Evolutionary conservation across 2,797 vertebrate species (phyloP).

Genomic region (Sebastiscus tertius): DNA sequence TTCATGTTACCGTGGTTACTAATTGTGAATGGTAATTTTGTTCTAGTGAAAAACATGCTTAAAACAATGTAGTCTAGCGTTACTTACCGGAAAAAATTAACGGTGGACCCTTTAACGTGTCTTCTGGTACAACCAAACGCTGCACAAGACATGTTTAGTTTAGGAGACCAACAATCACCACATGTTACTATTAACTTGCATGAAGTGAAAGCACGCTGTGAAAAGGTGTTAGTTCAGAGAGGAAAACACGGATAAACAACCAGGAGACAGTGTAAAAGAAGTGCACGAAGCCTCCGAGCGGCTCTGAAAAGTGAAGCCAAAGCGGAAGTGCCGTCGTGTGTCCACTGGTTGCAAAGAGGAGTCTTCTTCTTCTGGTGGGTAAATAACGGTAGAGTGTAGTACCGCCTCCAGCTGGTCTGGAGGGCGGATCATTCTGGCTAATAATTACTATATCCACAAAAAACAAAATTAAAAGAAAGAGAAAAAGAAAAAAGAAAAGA

Average conservation of each 20-base stretch:
- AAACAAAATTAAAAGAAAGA: too few species aligned
- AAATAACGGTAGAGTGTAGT: not conserved
- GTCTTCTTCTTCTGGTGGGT: not conserved
- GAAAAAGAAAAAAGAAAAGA: too few species aligned
- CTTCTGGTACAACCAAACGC: not conserved
- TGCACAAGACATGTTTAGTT: not conserved
- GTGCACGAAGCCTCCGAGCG: not conserved
- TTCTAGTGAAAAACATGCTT: not conserved
- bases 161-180: not conserved
- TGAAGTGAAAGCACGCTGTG: not conserved
- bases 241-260: not conserved
- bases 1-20: not conserved
- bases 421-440: not conserved
- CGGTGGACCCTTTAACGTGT: not conserved
- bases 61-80: not conserved
- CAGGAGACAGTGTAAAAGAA: not conserved
- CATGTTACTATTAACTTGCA: not conserved
- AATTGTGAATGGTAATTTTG: not conserved
- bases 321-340: not conserved
- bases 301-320: slow-evolving; percentile 1
- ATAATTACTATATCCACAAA: too few species aligned
- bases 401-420: not conserved
- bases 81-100: slow-evolving; percentile 2
- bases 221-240: too few species aligned
- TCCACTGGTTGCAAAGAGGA: not conserved